phyloP scores from a whole-genome alignment of 2,797 vertebrate genomes.

The Hoplostethus mediterraneus region DNA sequence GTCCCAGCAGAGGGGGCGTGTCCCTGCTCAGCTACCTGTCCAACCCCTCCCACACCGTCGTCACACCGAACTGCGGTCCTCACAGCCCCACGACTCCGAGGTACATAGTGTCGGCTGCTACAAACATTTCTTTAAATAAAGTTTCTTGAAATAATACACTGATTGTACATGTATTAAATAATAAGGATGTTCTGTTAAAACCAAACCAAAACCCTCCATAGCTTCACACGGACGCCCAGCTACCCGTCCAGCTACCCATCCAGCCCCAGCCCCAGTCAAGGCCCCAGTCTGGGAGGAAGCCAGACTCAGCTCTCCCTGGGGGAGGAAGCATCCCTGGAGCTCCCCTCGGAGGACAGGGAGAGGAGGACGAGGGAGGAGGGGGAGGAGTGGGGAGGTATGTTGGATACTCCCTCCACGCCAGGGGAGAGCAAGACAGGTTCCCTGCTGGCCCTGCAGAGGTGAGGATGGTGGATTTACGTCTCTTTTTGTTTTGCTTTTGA shows the following conservation, averaged over 20 bases:
- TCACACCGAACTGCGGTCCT: background rate
- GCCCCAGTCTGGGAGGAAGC: constrained; percentile 69
- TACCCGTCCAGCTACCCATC: constrained; percentile 47
- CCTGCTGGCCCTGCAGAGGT: constrained; percentile 61
- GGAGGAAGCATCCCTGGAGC: constrained; percentile 56
- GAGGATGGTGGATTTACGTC: constrained; percentile 11
- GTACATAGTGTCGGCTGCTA: constrained; percentile 8
- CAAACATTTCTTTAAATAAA: too few species aligned
- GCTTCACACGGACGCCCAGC: constrained; percentile 32
- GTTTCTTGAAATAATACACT: too few species aligned
- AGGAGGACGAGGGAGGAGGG: constrained; percentile 39
- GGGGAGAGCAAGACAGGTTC: constrained; percentile 54
- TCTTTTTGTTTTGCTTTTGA: too few species aligned
- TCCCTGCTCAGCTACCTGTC: constrained; percentile 90
- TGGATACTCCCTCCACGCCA: constrained; percentile 35
- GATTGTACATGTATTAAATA: too few species aligned
- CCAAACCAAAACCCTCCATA: constrained; percentile 13
- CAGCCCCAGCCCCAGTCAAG: constrained; percentile 47
- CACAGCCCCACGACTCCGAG: constrained; percentile 34
- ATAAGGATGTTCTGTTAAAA: too few species aligned
- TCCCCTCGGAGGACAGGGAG: constrained; percentile 32
- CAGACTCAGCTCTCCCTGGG: constrained; percentile 62
- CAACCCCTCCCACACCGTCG: constrained; percentile 47
- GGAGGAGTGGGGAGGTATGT: constrained; percentile 49
- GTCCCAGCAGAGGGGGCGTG: constrained; percentile 77